These are phyloP conservation scores for Myioborus miniatus DNA, from an alignment of 2,797 vertebrate species.

Conservation along the genomic window DNA sequence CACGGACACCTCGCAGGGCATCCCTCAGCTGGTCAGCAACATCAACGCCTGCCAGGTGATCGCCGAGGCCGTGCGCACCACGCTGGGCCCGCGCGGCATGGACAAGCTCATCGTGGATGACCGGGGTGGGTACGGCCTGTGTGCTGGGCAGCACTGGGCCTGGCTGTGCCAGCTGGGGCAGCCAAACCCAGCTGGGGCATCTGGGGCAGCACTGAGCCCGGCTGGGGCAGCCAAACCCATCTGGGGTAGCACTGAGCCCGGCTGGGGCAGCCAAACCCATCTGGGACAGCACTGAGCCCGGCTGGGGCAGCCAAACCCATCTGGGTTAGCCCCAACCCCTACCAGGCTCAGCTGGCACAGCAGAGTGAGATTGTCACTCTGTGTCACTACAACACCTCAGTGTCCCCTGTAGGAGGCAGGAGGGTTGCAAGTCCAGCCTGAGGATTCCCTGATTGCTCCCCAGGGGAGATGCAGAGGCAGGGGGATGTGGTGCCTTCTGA, in stretches of 20 bases:
- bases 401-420: neutral
- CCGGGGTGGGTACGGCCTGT: neutral
- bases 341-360: rapidly evolving
- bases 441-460: neutral
- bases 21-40: conserved; percentile 96
- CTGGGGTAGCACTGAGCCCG: too few relatives aligned
- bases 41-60: conserved; percentile 99
- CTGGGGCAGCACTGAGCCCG: too few relatives aligned
- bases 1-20: conserved; percentile 94
- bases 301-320: too few relatives aligned
- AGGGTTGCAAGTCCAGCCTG: neutral
- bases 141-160: too few relatives aligned
- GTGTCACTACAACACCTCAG: neutral
- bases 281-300: too few relatives aligned
- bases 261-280: too few relatives aligned
- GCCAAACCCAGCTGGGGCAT: too few relatives aligned
- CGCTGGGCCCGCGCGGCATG: conserved; percentile 96
- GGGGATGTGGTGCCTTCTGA: neutral
- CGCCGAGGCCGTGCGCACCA: conserved; percentile 93
- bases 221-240: too few relatives aligned
- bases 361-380: too few relatives aligned
- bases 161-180: too few relatives aligned
- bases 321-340: too few relatives aligned
- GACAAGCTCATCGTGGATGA: conserved; percentile 96
- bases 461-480: neutral